Conservation (phyloP, 2,113 vertebrate genomes). For the Osmerus mordax region DNA sequence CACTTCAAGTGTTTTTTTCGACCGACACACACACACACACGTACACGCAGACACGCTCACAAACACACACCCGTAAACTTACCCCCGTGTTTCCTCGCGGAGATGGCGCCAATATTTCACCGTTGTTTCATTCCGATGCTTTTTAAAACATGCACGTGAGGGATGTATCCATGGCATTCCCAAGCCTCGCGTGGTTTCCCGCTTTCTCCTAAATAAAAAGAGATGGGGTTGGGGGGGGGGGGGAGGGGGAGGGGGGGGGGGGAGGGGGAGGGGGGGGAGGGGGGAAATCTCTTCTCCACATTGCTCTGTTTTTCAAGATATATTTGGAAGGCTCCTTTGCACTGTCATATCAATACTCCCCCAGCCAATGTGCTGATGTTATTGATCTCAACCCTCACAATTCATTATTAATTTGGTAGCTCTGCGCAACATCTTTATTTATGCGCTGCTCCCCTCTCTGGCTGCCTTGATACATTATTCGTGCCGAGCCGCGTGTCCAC, state of each 20-base stretch:
- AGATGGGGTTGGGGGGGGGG: conserved; percentile 13
- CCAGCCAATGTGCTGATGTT: conserved; percentile 34
- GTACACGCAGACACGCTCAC: neutral
- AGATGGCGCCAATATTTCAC: too few species aligned
- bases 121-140: too few species aligned
- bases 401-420: conserved; percentile 56
- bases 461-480: conserved; percentile 22
- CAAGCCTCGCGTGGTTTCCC: conserved; percentile 38
- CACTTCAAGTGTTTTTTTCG: neutral
- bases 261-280: conserved; percentile 14
- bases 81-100: neutral
- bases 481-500: conserved; percentile 38
- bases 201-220: conserved; percentile 33
- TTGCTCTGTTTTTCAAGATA: conserved; percentile 18
- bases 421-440: conserved; percentile 50
- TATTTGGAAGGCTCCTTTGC: conserved; percentile 1
- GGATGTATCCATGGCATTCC: conserved; percentile 18
- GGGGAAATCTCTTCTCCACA: conserved; percentile 30
- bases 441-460: conserved; percentile 8
- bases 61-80: neutral
- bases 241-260: conserved; percentile 8
- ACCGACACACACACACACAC: conserved; percentile 1
- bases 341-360: conserved; percentile 28
- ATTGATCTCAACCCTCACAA: conserved; percentile 53
- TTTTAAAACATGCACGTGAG: too few species aligned